Evolutionary conservation across 2,113 vertebrate species (phyloP), one percentile per base, ranked within the genome.

Genomic region (Amphiprion ocellaris): DNA sequence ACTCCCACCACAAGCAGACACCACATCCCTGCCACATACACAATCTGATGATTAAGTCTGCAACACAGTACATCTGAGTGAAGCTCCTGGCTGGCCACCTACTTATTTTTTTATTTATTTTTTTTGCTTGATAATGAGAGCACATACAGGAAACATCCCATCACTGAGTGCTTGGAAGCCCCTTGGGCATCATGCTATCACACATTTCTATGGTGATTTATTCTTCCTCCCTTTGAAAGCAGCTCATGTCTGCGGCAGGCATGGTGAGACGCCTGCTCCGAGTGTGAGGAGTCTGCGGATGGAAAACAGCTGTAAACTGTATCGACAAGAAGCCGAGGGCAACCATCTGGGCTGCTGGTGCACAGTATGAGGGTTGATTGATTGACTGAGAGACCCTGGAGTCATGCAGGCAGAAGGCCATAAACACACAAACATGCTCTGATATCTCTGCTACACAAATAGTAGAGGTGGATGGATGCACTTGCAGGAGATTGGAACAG

Each of bases 301-400:
- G 59, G 81, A 87, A 79, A 91, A 84, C 87, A 84, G 85, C 87
- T 87, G 90, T 87, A 88, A 86, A 89, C 69, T 79, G 72, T 84
- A 88, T 89, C 23, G 77, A 91, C 86, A 60, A 58, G 84, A 56
- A 88, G 80, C 79, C 69, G 24, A 83, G 85, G 85, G 80, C 76
- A 71, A 78, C 56, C 79, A 79, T 68, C 68, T 85, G 86, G 73
- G 58, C 58, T 52, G 63, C 78, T 66, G 71, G 55, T 81, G 77
- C 76, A 62, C 74, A 72, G 83, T 72, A 67, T 60, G 68, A 83
- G 84, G 67, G 50, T 46, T 83, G 90, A 91, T 86, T 87, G 88
- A 92, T 89, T 85, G 84, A 89, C 65, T 50, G 63, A 68, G 61
- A 72, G 69, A 78, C 81, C 88, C 77, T 55, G 82, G 75, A 90